Evolutionary conservation across 2,113 vertebrate genomes (phyloP).

Genomic region (Chaenocephalus aceratus): DNA sequence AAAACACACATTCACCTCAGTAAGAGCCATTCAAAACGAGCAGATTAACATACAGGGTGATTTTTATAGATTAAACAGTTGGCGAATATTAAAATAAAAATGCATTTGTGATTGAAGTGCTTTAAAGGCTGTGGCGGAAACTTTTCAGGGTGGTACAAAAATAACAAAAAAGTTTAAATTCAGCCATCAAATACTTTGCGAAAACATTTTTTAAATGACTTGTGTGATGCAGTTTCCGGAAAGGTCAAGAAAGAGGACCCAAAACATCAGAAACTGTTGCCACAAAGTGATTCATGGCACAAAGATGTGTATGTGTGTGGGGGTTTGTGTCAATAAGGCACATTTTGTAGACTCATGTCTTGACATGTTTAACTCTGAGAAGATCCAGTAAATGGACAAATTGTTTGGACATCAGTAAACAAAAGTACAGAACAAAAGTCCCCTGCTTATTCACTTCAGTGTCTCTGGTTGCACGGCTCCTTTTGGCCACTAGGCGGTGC

Average conservation of each 20-base stretch:
- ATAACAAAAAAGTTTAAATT: not conserved
- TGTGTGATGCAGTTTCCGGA: constrained; percentile 19
- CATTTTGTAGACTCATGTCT: constrained; percentile 65
- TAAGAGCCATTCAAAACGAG: constrained; percentile 79
- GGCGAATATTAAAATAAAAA: constrained; percentile 42
- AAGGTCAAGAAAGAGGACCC: not conserved
- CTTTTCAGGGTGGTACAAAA: constrained; percentile 21
- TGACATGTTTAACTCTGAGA: constrained; percentile 45
- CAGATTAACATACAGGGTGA: constrained; percentile 76
- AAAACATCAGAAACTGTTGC: not conserved
- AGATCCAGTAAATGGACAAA: constrained; percentile 42
- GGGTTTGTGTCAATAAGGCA: constrained; percentile 87
- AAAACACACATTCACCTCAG: constrained; percentile 74
- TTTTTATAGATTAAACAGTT: constrained; percentile 79
- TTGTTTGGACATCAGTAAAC: constrained; percentile 31
- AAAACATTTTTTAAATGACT: constrained; percentile 17
- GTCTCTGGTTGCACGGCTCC: not conserved
- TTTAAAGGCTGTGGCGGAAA: constrained; percentile 39
- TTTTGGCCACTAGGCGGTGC: constrained; percentile 33
- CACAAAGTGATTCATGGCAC: constrained; percentile 11
- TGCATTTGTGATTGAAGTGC: constrained; percentile 26
- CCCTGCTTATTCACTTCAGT: not conserved
- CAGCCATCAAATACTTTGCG: constrained; percentile 29
- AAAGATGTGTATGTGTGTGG: not conserved
- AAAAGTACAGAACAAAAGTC: constrained; percentile 45